Evolutionary conservation across 2,113 vertebrate species (phyloP), one percentile per base, ranked within the genome.

Genomic region (Boulengeromyrus knoepffleri): DNA sequence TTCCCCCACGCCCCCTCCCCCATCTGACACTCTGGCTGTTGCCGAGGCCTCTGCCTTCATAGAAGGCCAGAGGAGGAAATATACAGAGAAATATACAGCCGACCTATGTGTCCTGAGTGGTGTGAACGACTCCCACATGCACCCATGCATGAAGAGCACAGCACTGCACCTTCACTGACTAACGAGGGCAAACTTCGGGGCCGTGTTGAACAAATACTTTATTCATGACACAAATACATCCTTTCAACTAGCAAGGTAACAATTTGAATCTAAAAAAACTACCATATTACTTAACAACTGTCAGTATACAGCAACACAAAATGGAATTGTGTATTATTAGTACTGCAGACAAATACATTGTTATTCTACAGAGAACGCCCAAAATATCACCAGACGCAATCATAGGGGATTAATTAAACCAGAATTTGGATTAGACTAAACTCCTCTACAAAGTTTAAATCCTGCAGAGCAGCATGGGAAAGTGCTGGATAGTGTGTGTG

Each of bases 291-390:
- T 80, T 80, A 80, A 80, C 13, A 80, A 80, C 83, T 46, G 36
- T 49, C 83, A 49, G 84, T n/a, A 86, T 50, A 47, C 21, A 86
- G 45, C 84, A n/a, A 86, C 9, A 86, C 2, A 27, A 27, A 50
- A 6, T 15, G 10, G 45, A 6, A 86, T 47, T 31, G 84, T 86
- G 21, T 3, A 86, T 47, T 24, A 47, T 47, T 90, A 91, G 91
- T 80, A 90, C 89, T 91, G 92, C 89, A 88, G 62, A 88, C 91
- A 92, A 31, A 70, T 31, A 70, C 10, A 70, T 31, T 70, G 62
- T 13, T 66, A 70, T 70, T 70, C 62, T 66, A 27, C 58, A 66
- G 9, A 66, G n/a, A 66, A 66, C 3, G n/a, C n/a, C n/a, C n/a
- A 31, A 70, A 70, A 70, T 13, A 70, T 91, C 91, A 91, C 45